Evolutionary conservation across 2,113 vertebrate species (phyloP), one percentile per base, ranked within the genome.

Genomic region (Megaleporinus macrocephalus): DNA sequence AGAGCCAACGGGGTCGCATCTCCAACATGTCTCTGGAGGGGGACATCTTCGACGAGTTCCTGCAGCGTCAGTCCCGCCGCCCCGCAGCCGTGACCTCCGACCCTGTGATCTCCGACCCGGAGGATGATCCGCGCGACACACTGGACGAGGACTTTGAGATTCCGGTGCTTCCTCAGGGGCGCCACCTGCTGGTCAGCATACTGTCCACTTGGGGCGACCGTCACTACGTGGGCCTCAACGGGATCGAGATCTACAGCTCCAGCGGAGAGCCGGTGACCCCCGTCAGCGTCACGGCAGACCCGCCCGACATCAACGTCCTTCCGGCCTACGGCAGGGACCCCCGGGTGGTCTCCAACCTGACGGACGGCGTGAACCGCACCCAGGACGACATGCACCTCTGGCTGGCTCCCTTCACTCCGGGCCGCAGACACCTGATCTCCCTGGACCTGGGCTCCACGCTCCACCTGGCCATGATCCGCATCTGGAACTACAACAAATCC

Each of bases 401-500:
- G 98, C 93, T 99, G 11, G 96, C 97, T 0, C 98, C 98, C 0
- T 99, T 99, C 91, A 98, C 96, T 0, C 91, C 94, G 0, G 96
- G 97, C 20, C 92, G 93, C 47, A 82, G 85, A 70, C 97, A 98
- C 90, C 89, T 93, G 14, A 86, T 99, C 86, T 93, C 90, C 47
- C 82, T 98, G 65, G 94, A 98, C 84, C 97, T 99, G 49, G 88
- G 72, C n/a, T 86, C 87, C 26, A 86, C 93, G 14, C 95, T 93
- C 88, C 94, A 97, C 51, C 92, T 99, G 0, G 97, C 98, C 57
- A 96, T 99, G 95, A 96, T 99, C 81, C 95, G 98, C 14, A 90
- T 99, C 73, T 99, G 98, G 98, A 99, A 99, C 91, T 99, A 99
- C 87, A 99, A 99, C 88, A 99, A 99, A 86, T 99, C 98, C 0